A percentile compares a stretch with the other conserved stretches of the same genome.
These are phyloP conservation scores for Pammene aurita DNA, from an alignment of 2,888 invertebrate genomes.

Conservation along the genomic window DNA sequence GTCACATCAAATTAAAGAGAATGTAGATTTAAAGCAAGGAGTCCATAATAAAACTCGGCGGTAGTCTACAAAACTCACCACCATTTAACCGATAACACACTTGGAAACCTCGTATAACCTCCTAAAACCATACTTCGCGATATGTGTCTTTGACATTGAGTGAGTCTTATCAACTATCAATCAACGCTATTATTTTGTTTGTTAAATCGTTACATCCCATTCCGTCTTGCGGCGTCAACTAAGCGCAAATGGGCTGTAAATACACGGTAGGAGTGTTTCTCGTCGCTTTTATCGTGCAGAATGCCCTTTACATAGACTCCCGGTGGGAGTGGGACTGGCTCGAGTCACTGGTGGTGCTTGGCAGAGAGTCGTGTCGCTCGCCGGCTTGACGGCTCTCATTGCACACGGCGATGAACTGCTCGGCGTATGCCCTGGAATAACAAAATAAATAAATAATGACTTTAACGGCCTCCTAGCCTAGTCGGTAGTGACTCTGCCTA, in stretches of 20 bases:
- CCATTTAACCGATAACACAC: neutral
- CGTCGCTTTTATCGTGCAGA: neutral
- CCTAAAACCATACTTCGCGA: neutral
- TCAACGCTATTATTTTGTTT: neutral
- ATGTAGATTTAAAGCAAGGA: neutral
- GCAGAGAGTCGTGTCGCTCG: constrained; percentile 75
- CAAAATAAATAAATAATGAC: neutral
- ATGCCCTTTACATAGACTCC: constrained; percentile 31
- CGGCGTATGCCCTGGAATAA: constrained; percentile 81
- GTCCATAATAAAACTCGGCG: neutral
- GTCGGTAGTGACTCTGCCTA: no score
- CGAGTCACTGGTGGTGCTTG: constrained; percentile 69
- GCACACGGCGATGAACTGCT: constrained; percentile 85
- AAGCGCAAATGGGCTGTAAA: neutral
- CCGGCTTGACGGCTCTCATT: constrained; percentile 81
- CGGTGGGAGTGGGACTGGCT: constrained; percentile 51
- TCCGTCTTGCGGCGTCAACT: neutral
- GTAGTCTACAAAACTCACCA: neutral
- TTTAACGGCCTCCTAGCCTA: no score
- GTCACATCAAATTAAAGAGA: neutral
- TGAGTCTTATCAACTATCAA: neutral
- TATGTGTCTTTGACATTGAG: neutral
- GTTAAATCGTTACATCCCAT: neutral
- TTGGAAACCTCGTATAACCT: neutral
- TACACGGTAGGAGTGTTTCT: neutral